Base-by-base conservation (phyloP, 2,113 vertebrate species). In the Carassius gibelio region DNA sequence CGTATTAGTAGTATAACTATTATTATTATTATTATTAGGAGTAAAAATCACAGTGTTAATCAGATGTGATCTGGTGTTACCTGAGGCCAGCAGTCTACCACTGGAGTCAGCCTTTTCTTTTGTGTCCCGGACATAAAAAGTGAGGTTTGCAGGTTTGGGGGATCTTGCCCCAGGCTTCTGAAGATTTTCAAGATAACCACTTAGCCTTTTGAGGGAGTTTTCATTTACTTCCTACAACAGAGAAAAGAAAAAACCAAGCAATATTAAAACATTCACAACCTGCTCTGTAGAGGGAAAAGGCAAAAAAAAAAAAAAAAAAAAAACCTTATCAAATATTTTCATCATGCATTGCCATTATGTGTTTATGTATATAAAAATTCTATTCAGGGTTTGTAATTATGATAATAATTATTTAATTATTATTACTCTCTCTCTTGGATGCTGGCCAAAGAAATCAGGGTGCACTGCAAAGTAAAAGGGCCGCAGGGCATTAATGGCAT, bases 381-480 rank as follows among this genome's bases (percentile, higher is more conserved):
- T 14, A 50, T 75, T 14, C 3, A 23, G 4, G 5, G 42, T 8
- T 50, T 50, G 50, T 14, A 45, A 50, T 5, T n/a, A 48, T 15
- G 13, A 45, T 71, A 23, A 57, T 36, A 14, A 48, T 2, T 45
- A 8, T 42, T 19, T 21, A 9, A 26, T 59, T 23, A 69, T 30
- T 75, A 89, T 92, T 95, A 98, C 98, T 95, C 98, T 96, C 76
- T 99, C 97, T 92, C 90, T 95, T 75, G 98, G 98, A 91, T 97
- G 93, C 88, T 97, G 97, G 81, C 98, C 97, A 86, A 99, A 99
- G 94, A 99, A 99, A 91, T 99, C 98, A 45, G 98, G 98, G 88
- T 99, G 98, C 13, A 99, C 98, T 0, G 96, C 98, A 88, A 99
- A 99, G 90, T 99, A 99, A 93, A 99, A 99, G 0, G 98, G 97